phyloP scores from a whole-genome alignment of 2,797 vertebrate genomes.

The Parotocinclus haroldoi region DNA sequence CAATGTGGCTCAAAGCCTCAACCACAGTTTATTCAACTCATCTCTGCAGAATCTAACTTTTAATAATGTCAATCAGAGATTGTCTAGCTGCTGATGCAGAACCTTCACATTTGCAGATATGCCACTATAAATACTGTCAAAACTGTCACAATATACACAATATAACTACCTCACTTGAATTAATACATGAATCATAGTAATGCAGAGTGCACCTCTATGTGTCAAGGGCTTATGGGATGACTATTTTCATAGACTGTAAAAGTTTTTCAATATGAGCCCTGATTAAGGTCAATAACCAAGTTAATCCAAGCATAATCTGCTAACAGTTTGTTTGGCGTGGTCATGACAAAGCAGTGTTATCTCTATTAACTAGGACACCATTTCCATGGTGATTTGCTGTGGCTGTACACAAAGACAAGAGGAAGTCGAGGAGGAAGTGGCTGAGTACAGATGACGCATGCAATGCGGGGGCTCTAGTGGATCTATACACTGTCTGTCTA shows the following conservation, averaged over 20 bases:
- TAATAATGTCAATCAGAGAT: too few species aligned
- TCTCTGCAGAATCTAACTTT: too few species aligned
- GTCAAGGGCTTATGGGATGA: neutral
- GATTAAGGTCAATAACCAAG: too few species aligned
- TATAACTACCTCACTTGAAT: neutral
- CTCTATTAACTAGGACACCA: constrained; percentile 24
- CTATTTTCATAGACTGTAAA: too few species aligned
- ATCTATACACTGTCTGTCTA: constrained; percentile 12
- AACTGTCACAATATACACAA: neutral
- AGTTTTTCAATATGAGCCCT: too few species aligned
- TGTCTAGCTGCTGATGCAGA: too few species aligned
- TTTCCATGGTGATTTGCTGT: constrained; percentile 51
- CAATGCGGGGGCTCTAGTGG: constrained; percentile 14
- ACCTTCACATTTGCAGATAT: neutral
- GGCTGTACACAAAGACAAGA: constrained; percentile 56
- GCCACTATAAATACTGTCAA: neutral
- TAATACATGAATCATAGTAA: too few species aligned
- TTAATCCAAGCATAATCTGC: neutral
- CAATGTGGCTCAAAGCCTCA: too few species aligned
- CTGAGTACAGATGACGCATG: constrained; percentile 42
- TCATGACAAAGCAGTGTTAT: constrained; percentile 32
- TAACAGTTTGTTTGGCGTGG: constrained; percentile 30
- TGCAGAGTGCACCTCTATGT: too few species aligned
- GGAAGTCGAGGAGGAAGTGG: constrained; percentile 57
- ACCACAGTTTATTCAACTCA: too few species aligned